Base-by-base conservation (phyloP, 2,113 vertebrate species). In the Naja naja region DNA sequence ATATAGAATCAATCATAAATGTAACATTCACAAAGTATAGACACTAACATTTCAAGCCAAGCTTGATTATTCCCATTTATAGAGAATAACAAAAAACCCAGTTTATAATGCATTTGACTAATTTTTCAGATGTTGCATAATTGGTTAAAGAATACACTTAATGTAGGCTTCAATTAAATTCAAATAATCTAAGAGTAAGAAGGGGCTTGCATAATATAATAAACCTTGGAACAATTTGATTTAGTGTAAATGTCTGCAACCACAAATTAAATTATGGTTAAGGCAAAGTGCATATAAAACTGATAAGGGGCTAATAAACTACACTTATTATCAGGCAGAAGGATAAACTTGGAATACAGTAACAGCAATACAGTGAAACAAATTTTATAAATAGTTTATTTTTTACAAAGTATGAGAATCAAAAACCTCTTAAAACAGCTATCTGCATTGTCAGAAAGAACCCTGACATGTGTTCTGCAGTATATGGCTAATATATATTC, bases 321-420 rank as follows among this genome's bases (percentile, higher is more conserved):
- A 34, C 20, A n/a, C 52, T 54, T 11, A 88, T 52, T 25, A 23
- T 30, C 30, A 60, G 25, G n/a, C 2, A 18, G 23, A 12, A 89
- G 6, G 7, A 90, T 49, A 53, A 53, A 53, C n/a, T 3, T 52
- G 18, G 4, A 3, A 22, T 89, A 9, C 10, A 54, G 23, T 89
- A 22, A 5, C 7, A 86, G 74, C 8, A 88, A 14, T 89, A 9
- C 93, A 64, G 45, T 25, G 81, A 92, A 92, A 90, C 22, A 94
- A 93, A 49, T 30, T 43, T 12, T 20, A 3, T 1, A 5, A 93
- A 22, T 93, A 49, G 0, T 95, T 96, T 96, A 96, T 95, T 96
- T 95, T 55, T 85, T 92, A 54, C 10, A 49, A 1, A 3, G 91
- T 85, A 74, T 0, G 22, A 25, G 85, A 25, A 10, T 34, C 22